Percentiles rank a stretch among this genome's conserved stretches.
Conservation (phyloP, 1,140 invertebrate species). For the Dreissena polymorpha region DNA sequence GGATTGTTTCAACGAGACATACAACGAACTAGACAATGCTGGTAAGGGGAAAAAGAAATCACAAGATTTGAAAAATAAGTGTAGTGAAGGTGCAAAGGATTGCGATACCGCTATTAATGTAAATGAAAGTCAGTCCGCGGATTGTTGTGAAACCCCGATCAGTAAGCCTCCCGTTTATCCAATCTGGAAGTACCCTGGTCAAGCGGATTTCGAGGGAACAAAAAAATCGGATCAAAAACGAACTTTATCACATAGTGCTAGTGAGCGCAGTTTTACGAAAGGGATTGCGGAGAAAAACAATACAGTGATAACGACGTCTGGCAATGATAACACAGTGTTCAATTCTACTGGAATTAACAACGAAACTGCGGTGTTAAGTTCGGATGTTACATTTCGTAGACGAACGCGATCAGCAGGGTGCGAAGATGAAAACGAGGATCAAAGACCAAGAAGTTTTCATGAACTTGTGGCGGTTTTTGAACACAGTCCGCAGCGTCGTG, state of each 20-base stretch:
- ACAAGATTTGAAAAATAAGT: background rate
- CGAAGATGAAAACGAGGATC: constrained; percentile 36
- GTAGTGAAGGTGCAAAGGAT: constrained; percentile 7
- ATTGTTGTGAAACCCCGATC: constrained; percentile 26
- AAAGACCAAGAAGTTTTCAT: constrained; percentile 74
- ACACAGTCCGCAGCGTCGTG: constrained; percentile 55
- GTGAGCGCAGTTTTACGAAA: constrained; percentile 39
- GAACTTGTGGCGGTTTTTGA: constrained; percentile 72
- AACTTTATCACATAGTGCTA: background rate
- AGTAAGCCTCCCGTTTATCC: constrained; percentile 64
- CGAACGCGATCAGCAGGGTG: constrained; percentile 32
- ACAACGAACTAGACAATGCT: constrained; percentile 7
- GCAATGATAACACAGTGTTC: background rate
- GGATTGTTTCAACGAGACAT: constrained; percentile 5
- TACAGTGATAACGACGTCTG: background rate
- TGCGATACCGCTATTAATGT: background rate
- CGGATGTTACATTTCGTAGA: background rate
- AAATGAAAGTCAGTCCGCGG: constrained; percentile 34
- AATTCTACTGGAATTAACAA: background rate
- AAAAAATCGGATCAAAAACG: constrained; percentile 33
- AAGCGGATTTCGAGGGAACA: constrained; percentile 18
- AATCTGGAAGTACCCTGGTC: constrained; percentile 41
- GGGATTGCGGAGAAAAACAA: background rate
- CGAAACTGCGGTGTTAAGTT: background rate
- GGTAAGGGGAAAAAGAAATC: constrained; percentile 10